Conservation (phyloP, 2,113 vertebrate genomes). For the Columba livia region DNA sequence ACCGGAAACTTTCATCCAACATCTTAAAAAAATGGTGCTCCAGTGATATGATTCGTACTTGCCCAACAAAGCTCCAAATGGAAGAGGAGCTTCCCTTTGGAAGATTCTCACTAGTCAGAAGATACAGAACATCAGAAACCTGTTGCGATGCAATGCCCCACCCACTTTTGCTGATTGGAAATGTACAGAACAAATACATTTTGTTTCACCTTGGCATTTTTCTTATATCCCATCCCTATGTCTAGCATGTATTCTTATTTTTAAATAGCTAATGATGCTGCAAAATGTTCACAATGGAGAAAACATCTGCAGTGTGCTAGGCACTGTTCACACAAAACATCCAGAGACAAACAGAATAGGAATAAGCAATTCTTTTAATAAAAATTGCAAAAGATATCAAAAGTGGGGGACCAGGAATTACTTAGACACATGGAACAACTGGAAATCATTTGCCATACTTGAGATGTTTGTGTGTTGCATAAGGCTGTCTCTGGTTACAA, state of each 20-base stretch:
- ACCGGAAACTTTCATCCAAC: not conserved
- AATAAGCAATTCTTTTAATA: not conserved
- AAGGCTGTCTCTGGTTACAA: slow-evolving; percentile 64
- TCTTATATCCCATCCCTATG: not conserved
- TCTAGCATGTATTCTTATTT: not conserved
- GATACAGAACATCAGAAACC: not conserved
- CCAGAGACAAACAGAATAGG: not conserved
- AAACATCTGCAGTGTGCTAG: not conserved
- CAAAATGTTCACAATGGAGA: not conserved
- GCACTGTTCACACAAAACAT: not conserved
- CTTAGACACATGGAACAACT: slow-evolving; percentile 44
- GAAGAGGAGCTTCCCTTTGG: not conserved
- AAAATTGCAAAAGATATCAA: slow-evolving; percentile 38
- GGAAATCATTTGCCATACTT: slow-evolving; percentile 47
- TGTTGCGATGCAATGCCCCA: not conserved
- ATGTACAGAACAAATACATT: not conserved
- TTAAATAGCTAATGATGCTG: not conserved
- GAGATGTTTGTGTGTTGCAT: slow-evolving; percentile 40
- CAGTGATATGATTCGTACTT: not conserved
- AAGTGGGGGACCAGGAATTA: slow-evolving; percentile 16
- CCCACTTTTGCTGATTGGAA: not conserved
- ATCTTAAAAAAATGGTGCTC: not conserved
- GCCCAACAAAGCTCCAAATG: not conserved
- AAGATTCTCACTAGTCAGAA: not conserved
- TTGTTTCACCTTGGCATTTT: not conserved